Evolutionary conservation across 2,888 invertebrate genomes (phyloP).

Genomic region (Aphodius granarius): DNA sequence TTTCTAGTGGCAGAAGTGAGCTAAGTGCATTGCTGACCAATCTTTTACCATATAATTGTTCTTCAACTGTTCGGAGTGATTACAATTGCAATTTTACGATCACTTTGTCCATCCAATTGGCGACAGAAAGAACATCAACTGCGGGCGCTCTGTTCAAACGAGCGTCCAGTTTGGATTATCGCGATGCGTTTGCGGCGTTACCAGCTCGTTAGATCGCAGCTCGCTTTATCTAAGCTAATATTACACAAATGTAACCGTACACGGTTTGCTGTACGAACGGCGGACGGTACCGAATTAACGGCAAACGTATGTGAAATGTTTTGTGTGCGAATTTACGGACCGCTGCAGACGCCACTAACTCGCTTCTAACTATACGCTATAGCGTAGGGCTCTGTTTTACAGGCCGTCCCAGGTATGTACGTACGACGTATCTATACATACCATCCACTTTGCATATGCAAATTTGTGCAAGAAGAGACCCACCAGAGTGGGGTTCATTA

Average conservation of each 20-base stretch:
- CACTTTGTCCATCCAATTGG: background rate
- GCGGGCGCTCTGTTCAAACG: background rate
- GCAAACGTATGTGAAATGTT: conserved; percentile 40
- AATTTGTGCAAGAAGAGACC: background rate
- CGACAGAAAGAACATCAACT: background rate
- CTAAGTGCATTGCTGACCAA: too few species aligned
- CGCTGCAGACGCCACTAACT: conserved; percentile 27
- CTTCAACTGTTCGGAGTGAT: too few species aligned
- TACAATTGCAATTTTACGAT: background rate
- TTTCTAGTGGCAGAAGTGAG: too few species aligned
- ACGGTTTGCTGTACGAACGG: conserved; percentile 30
- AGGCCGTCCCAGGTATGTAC: background rate
- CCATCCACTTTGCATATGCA: background rate
- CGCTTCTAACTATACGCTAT: background rate
- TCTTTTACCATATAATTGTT: too few species aligned
- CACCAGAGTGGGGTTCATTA: background rate
- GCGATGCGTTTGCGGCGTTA: background rate
- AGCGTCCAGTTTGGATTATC: background rate
- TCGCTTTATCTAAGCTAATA: conserved; percentile 29
- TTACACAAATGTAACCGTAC: conserved; percentile 30
- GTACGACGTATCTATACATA: background rate
- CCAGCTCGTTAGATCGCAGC: background rate
- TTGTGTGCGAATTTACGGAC: conserved; percentile 36
- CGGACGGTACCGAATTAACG: conserved; percentile 30
- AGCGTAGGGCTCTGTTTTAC: background rate